A percentile compares a stretch with the other conserved stretches of the same genome.
phyloP scores from a whole-genome alignment of 2,888 invertebrate genomes.

The Hemaris fuciformis region DNA sequence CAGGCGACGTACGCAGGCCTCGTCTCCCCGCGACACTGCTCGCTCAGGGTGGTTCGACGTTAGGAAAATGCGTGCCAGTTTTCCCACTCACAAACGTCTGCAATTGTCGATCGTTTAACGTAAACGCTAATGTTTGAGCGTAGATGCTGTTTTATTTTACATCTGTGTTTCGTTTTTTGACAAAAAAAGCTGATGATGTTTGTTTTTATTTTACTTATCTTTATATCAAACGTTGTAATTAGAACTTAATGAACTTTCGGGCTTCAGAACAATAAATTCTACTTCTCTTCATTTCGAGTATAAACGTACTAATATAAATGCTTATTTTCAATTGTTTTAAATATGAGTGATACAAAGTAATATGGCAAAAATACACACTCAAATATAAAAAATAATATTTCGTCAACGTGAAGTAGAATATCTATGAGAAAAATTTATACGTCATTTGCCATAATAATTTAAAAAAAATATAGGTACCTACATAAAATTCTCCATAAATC shows the following conservation, averaged over 20 bases:
- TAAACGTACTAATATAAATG: too few species aligned
- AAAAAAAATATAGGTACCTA: neutral
- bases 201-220: too few species aligned
- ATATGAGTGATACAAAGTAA: too few species aligned
- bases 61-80: conserved; percentile 74
- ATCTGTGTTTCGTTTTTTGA: neutral
- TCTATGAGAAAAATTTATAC: too few species aligned
- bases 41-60: conserved; percentile 46
- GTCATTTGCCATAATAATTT: neutral
- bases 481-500: neutral
- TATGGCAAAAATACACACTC: too few species aligned
- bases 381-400: neutral
- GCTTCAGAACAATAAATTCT: too few species aligned
- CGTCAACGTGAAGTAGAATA: neutral
- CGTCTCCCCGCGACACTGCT: conserved; percentile 40
- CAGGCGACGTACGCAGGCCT: conserved; percentile 34
- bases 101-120: conserved; percentile 41
- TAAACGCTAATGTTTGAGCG: neutral
- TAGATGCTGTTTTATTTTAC: neutral
- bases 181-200: neutral
- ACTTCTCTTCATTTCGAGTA: too few species aligned
- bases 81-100: conserved; percentile 64
- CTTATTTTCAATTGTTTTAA: too few species aligned
- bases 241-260: too few species aligned
- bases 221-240: too few species aligned